phyloP scores from a whole-genome alignment of 37 sponge, comb jelly and placozoan species.

The Ianthella basta region DNA sequence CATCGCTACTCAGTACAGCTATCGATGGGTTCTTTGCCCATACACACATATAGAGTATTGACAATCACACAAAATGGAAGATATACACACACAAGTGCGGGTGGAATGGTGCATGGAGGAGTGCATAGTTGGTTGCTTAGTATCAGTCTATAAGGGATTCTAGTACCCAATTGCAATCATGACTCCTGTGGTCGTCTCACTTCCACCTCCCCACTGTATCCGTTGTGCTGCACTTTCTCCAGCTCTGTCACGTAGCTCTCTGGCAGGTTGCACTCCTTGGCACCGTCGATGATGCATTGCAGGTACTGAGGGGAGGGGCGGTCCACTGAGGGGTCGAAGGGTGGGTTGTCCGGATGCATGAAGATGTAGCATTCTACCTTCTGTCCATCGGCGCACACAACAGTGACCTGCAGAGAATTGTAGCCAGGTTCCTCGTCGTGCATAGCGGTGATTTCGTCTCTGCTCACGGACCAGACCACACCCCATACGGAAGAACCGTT shows the following conservation, averaged over 20 bases:
- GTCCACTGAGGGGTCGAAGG: not conserved
- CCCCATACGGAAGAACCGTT: conserved; percentile 1
- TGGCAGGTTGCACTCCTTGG: conserved; percentile 27
- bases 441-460: conserved; percentile 2
- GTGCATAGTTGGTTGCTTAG: not conserved
- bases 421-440: conserved; percentile 18
- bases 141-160: too few relatives aligned
- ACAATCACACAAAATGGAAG: too few relatives aligned
- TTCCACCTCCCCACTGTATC: conserved; percentile 24
- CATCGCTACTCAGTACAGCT: too few relatives aligned
- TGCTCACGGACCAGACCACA: conserved; percentile 26
- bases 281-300: conserved; percentile 14
- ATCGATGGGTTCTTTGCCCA: too few relatives aligned
- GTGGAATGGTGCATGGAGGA: not conserved
- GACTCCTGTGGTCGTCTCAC: too few relatives aligned
- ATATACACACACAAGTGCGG: not conserved
- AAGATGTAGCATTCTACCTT: not conserved
- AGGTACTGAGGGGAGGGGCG: conserved; percentile 43
- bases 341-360: not conserved
- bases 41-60: too few relatives aligned
- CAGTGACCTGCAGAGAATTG: not conserved
- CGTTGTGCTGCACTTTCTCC: conserved; percentile 33
- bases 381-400: not conserved
- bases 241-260: conserved; percentile 2
- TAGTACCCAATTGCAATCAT: too few relatives aligned